Percentiles rank a stretch among this genome's conserved stretches.
phyloP scores from a whole-genome alignment of 2,888 invertebrate species.

The Pseudococcus longispinus region DNA sequence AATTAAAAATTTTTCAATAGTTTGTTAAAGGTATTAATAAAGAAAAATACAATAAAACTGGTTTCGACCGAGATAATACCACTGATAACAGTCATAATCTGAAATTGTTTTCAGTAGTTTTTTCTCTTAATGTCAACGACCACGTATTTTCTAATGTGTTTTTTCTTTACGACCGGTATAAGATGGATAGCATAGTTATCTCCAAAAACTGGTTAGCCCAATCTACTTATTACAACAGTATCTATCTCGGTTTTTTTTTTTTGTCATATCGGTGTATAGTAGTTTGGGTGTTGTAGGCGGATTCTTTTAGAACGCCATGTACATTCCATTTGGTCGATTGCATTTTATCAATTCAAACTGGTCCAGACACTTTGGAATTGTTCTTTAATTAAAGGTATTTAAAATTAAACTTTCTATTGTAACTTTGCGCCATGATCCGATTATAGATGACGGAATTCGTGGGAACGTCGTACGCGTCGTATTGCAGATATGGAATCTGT shows the following conservation, averaged over 20 bases:
- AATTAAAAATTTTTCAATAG: not conserved
- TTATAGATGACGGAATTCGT: slow-evolving; percentile 31
- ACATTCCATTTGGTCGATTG: slow-evolving; percentile 41
- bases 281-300: slow-evolving; percentile 55
- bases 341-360: slow-evolving; percentile 44
- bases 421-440: slow-evolving; percentile 14
- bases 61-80: slow-evolving; percentile 47
- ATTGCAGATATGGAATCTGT: not conserved
- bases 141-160: slow-evolving; percentile 56
- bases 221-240: slow-evolving; percentile 55
- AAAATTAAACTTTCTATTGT: slow-evolving; percentile 38
- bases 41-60: slow-evolving; percentile 31
- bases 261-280: slow-evolving; percentile 38
- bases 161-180: slow-evolving; percentile 52
- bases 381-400: slow-evolving; percentile 55
- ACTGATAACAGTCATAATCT: slow-evolving; percentile 53
- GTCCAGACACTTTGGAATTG: slow-evolving; percentile 53
- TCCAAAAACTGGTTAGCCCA: slow-evolving; percentile 54
- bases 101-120: slow-evolving; percentile 56
- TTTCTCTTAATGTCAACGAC: slow-evolving; percentile 56
- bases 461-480: not conserved
- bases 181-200: slow-evolving; percentile 56
- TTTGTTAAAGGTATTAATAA: slow-evolving; percentile 32
- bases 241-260: slow-evolving; percentile 32
- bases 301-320: slow-evolving; percentile 47